A percentile compares a stretch with the other conserved stretches of the same genome.
phyloP scores from a whole-genome alignment of 2,113 vertebrate species.

The Diadophis punctatus region DNA sequence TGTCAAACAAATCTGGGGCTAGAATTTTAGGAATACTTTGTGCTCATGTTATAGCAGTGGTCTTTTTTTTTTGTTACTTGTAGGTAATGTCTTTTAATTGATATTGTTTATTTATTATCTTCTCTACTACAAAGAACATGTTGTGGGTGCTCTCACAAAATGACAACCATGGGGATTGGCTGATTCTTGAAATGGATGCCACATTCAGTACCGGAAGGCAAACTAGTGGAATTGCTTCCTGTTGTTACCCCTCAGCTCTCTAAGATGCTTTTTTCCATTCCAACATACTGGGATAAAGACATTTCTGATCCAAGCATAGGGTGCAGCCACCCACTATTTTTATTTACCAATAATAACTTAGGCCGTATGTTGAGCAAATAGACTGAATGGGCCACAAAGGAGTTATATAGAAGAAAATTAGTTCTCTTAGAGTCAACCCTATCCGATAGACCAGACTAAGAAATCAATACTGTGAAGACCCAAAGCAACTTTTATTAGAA shows the following conservation, averaged over 20 bases:
- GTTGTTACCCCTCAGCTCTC: neutral
- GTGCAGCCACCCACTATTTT: neutral
- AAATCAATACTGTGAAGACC: neutral
- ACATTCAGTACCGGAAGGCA: neutral
- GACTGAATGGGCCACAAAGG: neutral
- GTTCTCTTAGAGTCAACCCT: neutral
- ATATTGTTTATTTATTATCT: neutral
- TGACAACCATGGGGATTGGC: neutral
- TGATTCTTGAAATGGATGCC: neutral
- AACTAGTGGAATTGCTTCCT: neutral
- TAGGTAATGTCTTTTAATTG: neutral
- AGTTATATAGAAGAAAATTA: neutral
- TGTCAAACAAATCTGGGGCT: neutral
- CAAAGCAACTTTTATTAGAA: neutral
- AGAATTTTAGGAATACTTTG: neutral
- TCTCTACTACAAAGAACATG: neutral
- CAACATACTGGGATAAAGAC: neutral
- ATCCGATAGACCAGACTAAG: neutral
- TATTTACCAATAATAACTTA: neutral
- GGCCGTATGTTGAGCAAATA: neutral
- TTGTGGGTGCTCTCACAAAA: neutral
- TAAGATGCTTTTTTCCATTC: neutral
- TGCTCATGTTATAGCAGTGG: neutral
- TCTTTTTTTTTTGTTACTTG: neutral
- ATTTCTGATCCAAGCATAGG: neutral